Percentiles rank a stretch among this genome's conserved stretches.
Evolutionary conservation across 2,113 vertebrate genomes (phyloP).

Genomic region (Syrrhaptes paradoxus): DNA sequence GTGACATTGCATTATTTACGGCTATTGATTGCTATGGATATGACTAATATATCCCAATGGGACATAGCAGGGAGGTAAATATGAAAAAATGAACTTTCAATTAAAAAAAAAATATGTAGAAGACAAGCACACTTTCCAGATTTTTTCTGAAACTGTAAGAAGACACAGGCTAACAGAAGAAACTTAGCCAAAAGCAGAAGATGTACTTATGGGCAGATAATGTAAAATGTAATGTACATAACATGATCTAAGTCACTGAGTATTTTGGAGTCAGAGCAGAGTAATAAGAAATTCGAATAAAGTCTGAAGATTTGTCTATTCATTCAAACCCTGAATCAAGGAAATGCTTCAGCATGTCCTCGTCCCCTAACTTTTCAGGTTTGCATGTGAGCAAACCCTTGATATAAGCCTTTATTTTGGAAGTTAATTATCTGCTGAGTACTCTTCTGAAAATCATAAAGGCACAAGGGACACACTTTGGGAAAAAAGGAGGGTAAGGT

Average conservation of each 20-base stretch:
- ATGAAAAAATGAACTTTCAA: neutral
- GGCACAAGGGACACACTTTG: neutral
- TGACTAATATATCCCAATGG: neutral
- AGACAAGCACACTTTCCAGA: neutral
- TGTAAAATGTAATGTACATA: rapidly evolving
- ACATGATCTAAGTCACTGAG: neutral
- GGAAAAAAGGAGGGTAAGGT: neutral
- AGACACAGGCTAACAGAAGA: neutral
- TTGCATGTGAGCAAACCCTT: neutral
- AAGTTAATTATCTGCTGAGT: neutral
- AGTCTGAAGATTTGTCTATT: neutral
- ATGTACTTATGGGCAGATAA: neutral
- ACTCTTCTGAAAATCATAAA: neutral
- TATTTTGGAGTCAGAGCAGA: neutral
- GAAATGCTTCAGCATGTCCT: neutral
- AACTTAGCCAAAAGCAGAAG: neutral
- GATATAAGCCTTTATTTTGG: neutral
- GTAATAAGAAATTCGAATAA: neutral
- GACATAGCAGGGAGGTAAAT: neutral
- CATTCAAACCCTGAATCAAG: neutral
- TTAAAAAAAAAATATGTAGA: neutral
- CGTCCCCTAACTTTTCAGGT: neutral
- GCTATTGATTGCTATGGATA: neutral
- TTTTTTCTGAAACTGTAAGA: neutral
- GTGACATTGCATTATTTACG: neutral